Conservation (phyloP, 2,797 vertebrate genomes). For the Aythya fuligula region DNA sequence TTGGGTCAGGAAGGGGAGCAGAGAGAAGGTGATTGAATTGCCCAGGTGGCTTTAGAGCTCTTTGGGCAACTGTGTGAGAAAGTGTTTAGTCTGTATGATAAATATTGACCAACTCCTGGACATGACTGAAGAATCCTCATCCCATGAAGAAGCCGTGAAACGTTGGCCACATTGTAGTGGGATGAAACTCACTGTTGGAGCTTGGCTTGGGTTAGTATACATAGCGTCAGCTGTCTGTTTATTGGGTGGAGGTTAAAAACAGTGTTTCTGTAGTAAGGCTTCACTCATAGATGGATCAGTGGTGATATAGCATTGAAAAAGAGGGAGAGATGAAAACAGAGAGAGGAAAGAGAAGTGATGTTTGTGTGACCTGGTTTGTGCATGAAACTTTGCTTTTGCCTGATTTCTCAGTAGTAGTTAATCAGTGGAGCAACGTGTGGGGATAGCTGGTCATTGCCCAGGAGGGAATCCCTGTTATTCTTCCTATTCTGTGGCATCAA, state of each 20-base stretch:
- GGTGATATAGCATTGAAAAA: neutral
- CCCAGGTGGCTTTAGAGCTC: neutral
- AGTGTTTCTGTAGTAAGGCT: neutral
- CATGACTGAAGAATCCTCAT: accelerated
- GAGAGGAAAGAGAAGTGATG: neutral
- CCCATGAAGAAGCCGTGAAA: accelerated
- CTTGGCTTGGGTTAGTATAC: accelerated
- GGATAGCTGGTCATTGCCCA: neutral
- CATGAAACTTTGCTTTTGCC: neutral
- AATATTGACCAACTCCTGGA: neutral
- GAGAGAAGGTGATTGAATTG: neutral
- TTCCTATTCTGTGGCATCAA: neutral
- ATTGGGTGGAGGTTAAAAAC: neutral
- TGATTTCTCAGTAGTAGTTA: neutral
- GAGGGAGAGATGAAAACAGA: neutral
- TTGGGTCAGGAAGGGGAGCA: accelerated
- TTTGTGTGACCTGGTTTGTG: accelerated
- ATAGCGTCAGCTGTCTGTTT: neutral
- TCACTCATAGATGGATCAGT: accelerated
- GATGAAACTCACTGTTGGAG: accelerated
- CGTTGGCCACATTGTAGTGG: neutral
- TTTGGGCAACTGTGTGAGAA: accelerated
- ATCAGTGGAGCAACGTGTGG: neutral
- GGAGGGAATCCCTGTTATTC: neutral
- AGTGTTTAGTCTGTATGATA: accelerated